A percentile compares a stretch with the other conserved stretches of the same genome.
Evolutionary conservation across 2,113 vertebrate species (phyloP).

Genomic region (Syrmaticus mikado): DNA sequence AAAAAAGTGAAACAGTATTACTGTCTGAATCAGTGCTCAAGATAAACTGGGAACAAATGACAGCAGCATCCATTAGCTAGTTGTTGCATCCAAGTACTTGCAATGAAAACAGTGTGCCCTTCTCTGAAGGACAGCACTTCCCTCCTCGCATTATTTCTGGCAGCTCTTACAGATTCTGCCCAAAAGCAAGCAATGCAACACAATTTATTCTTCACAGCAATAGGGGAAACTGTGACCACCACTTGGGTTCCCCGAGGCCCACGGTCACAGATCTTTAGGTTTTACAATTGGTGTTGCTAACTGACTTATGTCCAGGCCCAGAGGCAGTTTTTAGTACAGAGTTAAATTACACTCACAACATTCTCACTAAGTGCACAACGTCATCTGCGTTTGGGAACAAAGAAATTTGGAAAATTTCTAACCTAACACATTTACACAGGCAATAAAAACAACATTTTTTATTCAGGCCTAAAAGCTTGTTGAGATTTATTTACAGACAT

Average conservation of each 20-base stretch:
- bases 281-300: neutral
- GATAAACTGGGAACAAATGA: neutral
- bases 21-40: neutral
- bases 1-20: neutral
- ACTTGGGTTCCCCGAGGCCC: neutral
- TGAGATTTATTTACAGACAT: neutral
- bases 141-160: neutral
- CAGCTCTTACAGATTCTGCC: neutral
- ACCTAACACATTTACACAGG: neutral
- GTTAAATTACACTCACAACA: neutral
- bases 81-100: neutral
- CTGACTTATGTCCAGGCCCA: neutral
- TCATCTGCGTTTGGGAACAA: neutral
- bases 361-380: neutral
- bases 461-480: neutral
- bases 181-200: rapidly evolving
- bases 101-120: neutral
- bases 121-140: neutral
- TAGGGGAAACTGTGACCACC: neutral
- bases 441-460: neutral
- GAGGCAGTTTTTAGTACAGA: neutral
- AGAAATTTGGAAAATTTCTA: neutral
- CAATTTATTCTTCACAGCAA: neutral
- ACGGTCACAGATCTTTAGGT: neutral
- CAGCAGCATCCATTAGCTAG: neutral